These are phyloP conservation scores for Limenitis camilla DNA, from an alignment of 2,888 invertebrate species.

Conservation along the genomic window DNA sequence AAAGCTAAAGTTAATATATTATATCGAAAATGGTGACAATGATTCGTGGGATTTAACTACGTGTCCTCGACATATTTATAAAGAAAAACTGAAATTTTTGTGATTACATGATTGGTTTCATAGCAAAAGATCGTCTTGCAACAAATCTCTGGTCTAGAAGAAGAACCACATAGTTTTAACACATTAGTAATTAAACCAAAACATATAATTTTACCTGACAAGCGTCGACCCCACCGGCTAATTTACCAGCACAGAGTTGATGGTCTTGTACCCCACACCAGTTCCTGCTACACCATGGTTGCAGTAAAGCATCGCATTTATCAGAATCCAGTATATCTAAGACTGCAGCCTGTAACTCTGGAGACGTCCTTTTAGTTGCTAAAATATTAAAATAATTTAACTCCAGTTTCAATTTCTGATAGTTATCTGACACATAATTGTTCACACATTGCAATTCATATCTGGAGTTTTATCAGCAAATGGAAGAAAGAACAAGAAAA, in stretches of 20 bases:
- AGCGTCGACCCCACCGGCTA: constrained; percentile 27
- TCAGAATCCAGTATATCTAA: constrained; percentile 29
- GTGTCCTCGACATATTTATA: too few species aligned
- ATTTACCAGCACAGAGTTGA: constrained; percentile 28
- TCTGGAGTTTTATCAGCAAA: too few species aligned
- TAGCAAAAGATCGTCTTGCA: too few species aligned
- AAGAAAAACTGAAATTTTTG: too few species aligned
- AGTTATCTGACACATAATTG: too few species aligned
- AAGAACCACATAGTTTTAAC: background rate
- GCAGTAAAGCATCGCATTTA: constrained; percentile 26
- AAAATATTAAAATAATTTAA: background rate
- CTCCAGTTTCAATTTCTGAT: too few species aligned
- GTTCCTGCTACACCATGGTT: constrained; percentile 22
- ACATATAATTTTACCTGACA: constrained; percentile 6
- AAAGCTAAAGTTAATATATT: too few species aligned
- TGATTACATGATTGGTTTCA: too few species aligned
- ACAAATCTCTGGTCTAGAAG: too few species aligned
- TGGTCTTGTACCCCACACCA: constrained; percentile 28
- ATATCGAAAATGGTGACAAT: background rate
- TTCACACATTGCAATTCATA: too few species aligned
- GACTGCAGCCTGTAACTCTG: constrained; percentile 28
- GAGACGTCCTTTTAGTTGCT: constrained; percentile 14
- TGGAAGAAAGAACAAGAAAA: too few species aligned
- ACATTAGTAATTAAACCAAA: background rate
- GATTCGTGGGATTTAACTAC: too few species aligned